Conservation (phyloP, 2,113 vertebrate genomes). For the Zootoca vivipara region DNA sequence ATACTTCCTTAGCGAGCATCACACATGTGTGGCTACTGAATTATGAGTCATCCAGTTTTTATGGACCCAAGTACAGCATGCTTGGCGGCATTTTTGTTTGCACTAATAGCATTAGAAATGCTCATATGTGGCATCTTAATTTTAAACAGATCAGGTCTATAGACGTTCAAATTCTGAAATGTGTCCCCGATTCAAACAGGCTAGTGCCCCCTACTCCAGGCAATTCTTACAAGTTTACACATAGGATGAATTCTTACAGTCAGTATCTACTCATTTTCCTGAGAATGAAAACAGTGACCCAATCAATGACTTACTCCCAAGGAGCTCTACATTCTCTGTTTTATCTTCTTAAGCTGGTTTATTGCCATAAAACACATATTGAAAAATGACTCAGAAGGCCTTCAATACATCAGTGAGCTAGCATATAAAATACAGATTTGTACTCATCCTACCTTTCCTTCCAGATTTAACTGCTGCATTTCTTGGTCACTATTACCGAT, state of each 20-base stretch:
- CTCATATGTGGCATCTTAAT: too few relatives aligned
- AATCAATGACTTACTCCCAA: not conserved
- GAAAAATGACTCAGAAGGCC: not conserved
- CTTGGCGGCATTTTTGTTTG: not conserved
- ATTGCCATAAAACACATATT: not conserved
- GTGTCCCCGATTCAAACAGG: too few relatives aligned
- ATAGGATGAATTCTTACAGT: not conserved
- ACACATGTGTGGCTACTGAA: not conserved
- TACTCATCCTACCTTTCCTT: constrained; percentile 90
- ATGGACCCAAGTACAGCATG: not conserved
- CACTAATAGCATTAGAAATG: not conserved
- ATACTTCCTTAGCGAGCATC: too few relatives aligned
- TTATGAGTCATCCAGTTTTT: not conserved
- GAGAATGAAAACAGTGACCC: not conserved
- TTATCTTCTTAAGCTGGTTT: not conserved
- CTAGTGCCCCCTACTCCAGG: not conserved
- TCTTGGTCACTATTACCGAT: constrained; percentile 99
- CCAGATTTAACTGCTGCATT: constrained; percentile 98
- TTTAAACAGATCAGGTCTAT: not conserved
- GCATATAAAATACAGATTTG: not conserved
- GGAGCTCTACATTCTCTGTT: too few relatives aligned
- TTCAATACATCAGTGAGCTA: too few relatives aligned
- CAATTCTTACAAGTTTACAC: not conserved
- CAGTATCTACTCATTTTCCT: not conserved
- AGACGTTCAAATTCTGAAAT: not conserved